Base-by-base conservation (phyloP, 2,888 invertebrate species). In the Heliconius hortense region DNA sequence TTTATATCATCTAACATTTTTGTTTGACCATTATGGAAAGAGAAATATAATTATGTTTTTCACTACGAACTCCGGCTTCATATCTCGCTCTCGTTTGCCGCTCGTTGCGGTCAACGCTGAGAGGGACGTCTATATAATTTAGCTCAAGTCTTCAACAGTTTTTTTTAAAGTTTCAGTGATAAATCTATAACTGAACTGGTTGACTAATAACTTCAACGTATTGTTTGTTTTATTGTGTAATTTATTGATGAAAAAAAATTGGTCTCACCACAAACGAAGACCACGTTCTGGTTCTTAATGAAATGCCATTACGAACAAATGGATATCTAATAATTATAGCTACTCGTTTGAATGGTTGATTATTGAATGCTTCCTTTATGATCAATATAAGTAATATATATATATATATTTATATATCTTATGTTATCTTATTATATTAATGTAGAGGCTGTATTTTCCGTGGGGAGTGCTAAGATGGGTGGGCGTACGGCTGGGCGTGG, bases 11-110 rank as follows among this genome's bases (percentile, higher is more conserved):
- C 87, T 91, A 90, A 90, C 84, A 92, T 92, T 94, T 92, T 93
- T 92, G 89, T 93, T 88, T 89, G 87, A 87, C 87, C 88, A 90
- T 91, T 92, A 90, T 92, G 88, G 88, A 86, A 88, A 90, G 90
- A 89, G 90, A 92, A 93, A 92, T 90, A 90, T 90, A 90, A 89
- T 90, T 86, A 91, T 89, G 89, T 92, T 93, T 92, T 92, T 91
- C 89, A 87, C 89, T 90, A 88, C 85, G 83, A 84, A 84, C 80
- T 84, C 81, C 80, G 82, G 82, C 84, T 82, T 83, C 83, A 83
- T 85, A 85, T 86, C 88, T 89, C 86, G 84, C 87, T 89, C 87
- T 79, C 69, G 75, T 76, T 63, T 60, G 72, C 79, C 31, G 31
- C 31, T 31, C 31, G 31, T 31, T 31, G 31, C 31, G 85, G 87